Evolutionary conservation across 2,888 invertebrate species (phyloP), one percentile per base, ranked within the genome.

Genomic region (Acanthosepion pharaonis): DNA sequence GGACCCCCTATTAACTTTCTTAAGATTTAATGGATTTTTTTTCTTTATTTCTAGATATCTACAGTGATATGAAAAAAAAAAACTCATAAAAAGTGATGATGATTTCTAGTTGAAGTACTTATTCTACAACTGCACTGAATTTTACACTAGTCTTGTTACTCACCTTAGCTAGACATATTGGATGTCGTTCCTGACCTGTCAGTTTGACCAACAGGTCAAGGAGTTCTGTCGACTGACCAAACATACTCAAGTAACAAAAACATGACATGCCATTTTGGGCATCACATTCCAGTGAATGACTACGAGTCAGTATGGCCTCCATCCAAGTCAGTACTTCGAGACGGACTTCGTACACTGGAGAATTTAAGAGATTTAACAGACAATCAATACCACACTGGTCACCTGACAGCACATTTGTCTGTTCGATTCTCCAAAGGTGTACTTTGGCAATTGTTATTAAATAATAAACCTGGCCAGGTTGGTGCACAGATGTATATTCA

Each of bases 91-190:
- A 42, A 3, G 42, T 42, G 42, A 42, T 42, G 42, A 2, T 42
- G 42, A 42, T 42, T 42, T 42, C 42, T 42, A 2, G 42, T 42
- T 42, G 42, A 1, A 42, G 42, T 42, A 2, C 42, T 42, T 42
- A 42, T 2, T 42, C 2, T 42, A 42, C 42, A 42, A 42, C 42
- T 42, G 42, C 3, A 42, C 42, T 42, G 42, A 2, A 42, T 42
- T 2, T 42, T 42, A 51, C 92, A 92, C 20, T 11, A 0, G 78
- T 11, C n/a, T 78, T 49, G 20, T 23, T 20, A 93, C 94, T 94
- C n/a, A 96, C 95, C 95, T 96, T 95, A 42, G 96, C 94, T 91
- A 95, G 95, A 94, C 96, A 96, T 59, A 95, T 95, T 94, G 96
- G 96, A 91, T 96, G 95, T 3, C 94, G 94, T 91, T 96, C 96